Conservation (phyloP, 2,888 invertebrate genomes). For the Melinaea marsaeus region DNA sequence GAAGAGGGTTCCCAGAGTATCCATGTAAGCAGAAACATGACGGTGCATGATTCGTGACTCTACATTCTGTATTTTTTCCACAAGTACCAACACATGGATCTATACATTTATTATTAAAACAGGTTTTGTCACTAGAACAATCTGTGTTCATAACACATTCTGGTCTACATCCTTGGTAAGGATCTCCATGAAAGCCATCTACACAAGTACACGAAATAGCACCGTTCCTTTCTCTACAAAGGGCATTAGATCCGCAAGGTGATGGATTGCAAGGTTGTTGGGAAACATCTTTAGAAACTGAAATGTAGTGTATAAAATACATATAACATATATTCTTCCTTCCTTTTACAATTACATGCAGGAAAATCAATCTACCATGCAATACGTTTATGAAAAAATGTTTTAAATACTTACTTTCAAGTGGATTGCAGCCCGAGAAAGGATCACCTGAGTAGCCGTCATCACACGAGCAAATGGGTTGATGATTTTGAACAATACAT, state of each 20-base stretch:
- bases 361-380: slow-evolving; percentile 22
- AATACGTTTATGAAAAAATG: slow-evolving; percentile 10
- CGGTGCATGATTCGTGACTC: slow-evolving; percentile 85
- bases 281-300: slow-evolving; percentile 78
- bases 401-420: slow-evolving; percentile 70
- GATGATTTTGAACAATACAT: slow-evolving; percentile 85
- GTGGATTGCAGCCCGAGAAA: slow-evolving; percentile 83
- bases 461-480: slow-evolving; percentile 85
- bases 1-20: slow-evolving; percentile 84
- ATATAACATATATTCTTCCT: slow-evolving; percentile 15
- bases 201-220: slow-evolving; percentile 87
- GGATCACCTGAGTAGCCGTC: slow-evolving; percentile 89
- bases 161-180: slow-evolving; percentile 87
- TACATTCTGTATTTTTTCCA: slow-evolving; percentile 87
- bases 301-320: slow-evolving; percentile 41
- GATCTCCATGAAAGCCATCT: slow-evolving; percentile 86
- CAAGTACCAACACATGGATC: slow-evolving; percentile 88
- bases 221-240: slow-evolving; percentile 85
- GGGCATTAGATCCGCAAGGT: slow-evolving; percentile 88
- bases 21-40: slow-evolving; percentile 86
- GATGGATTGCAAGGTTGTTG: slow-evolving; percentile 86
- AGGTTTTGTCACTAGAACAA: slow-evolving; percentile 83
- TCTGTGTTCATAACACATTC: slow-evolving; percentile 89
- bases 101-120: slow-evolving; percentile 86
- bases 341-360: slow-evolving; percentile 24